Conservation (phyloP, 2,113 vertebrate genomes). For the Brachionichthys hirsutus region DNA sequence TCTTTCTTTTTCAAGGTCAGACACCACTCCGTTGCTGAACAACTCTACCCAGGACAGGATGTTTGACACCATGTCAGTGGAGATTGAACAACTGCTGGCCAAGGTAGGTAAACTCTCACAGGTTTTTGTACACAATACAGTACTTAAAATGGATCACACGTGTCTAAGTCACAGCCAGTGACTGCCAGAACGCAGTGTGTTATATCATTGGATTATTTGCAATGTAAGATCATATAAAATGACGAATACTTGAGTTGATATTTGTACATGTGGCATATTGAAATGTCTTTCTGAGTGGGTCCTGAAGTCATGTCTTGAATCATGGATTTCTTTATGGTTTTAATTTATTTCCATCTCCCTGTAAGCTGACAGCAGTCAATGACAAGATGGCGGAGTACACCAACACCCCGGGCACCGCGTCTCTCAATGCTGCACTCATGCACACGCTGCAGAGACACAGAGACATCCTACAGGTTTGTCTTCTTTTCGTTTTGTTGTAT, state of each 20-base stretch:
- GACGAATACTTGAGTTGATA: too few species aligned
- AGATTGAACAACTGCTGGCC: slow-evolving; percentile 95
- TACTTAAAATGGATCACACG: too few species aligned
- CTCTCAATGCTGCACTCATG: slow-evolving; percentile 93
- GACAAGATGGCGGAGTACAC: slow-evolving; percentile 98
- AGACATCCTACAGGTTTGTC: slow-evolving; percentile 89
- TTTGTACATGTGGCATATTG: not conserved
- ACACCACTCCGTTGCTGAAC: slow-evolving; percentile 94
- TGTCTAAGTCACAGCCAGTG: too few species aligned
- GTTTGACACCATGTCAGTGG: slow-evolving; percentile 99
- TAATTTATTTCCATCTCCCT: not conserved
- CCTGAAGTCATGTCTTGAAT: not conserved
- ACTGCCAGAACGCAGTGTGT: too few species aligned
- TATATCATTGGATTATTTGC: too few species aligned
- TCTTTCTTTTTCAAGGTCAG: slow-evolving; percentile 80
- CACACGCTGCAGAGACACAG: slow-evolving; percentile 95
- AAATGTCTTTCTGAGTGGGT: not conserved
- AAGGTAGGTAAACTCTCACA: slow-evolving; percentile 80
- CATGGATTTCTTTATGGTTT: not conserved
- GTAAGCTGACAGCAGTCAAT: slow-evolving; percentile 90
- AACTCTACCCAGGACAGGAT: slow-evolving; percentile 98
- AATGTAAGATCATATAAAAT: too few species aligned
- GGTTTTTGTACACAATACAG: not conserved
- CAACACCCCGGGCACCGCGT: slow-evolving; percentile 86
- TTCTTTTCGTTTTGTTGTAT: not conserved